Conservation (phyloP, 1,140 invertebrate species). For the Nymphalis io region DNA sequence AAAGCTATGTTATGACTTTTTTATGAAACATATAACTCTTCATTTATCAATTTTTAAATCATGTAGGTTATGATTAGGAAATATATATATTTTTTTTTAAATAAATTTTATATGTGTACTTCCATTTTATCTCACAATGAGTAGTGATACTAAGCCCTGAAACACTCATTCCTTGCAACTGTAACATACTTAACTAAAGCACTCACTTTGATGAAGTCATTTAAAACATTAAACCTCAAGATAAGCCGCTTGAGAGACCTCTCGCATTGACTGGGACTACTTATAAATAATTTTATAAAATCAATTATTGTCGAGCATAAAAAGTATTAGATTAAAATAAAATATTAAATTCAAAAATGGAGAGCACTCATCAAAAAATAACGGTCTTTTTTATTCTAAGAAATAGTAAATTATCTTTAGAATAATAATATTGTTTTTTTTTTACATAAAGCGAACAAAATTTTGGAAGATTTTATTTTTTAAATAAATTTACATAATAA, state of each 20-base stretch:
- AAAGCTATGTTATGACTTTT: too few species aligned
- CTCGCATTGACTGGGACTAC: slow-evolving; percentile 7
- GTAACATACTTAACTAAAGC: slow-evolving; percentile 25
- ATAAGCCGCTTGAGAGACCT: slow-evolving; percentile 21
- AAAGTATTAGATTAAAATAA: background rate
- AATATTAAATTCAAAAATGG: too few species aligned
- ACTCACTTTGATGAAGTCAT: slow-evolving; percentile 41
- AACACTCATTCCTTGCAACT: slow-evolving; percentile 14
- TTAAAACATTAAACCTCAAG: slow-evolving; percentile 36
- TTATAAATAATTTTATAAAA: slow-evolving; percentile 10
- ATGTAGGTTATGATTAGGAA: too few species aligned
- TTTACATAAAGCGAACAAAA: too few species aligned
- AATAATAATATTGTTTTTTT: too few species aligned
- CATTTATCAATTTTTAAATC: too few species aligned
- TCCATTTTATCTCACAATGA: slow-evolving; percentile 4
- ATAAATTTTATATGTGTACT: background rate
- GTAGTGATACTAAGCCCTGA: slow-evolving; percentile 4
- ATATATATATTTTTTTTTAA: background rate
- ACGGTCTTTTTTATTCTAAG: too few species aligned
- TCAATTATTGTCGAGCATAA: background rate
- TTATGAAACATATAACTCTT: too few species aligned
- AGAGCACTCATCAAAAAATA: too few species aligned
- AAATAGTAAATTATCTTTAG: too few species aligned
- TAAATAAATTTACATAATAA: too few species aligned
- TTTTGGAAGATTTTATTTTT: too few species aligned